phyloP scores from a whole-genome alignment of 2,888 invertebrate species.

The Ptilodon capucinus region DNA sequence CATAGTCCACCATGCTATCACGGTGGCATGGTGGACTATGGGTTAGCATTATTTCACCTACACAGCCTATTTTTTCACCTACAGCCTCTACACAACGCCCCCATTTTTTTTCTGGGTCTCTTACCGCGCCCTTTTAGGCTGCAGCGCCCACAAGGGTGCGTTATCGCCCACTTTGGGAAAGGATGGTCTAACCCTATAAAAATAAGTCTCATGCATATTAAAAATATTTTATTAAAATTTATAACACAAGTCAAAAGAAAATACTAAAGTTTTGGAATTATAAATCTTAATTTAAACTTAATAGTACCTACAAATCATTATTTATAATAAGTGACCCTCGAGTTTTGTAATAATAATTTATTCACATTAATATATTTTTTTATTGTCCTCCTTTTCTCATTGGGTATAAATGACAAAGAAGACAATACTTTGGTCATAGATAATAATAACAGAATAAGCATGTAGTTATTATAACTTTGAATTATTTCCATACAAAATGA shows the following conservation, averaged over 20 bases:
- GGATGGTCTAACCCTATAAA: background rate
- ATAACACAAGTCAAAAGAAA: constrained; percentile 34
- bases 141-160: too few relatives aligned
- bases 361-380: too few relatives aligned
- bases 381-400: background rate
- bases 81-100: too few relatives aligned
- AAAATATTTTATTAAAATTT: constrained; percentile 39
- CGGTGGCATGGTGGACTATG: too few relatives aligned
- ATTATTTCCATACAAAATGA: too few relatives aligned
- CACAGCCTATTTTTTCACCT: too few relatives aligned
- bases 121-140: too few relatives aligned
- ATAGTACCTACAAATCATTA: background rate
- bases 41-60: too few relatives aligned
- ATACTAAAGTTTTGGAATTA: constrained; percentile 3
- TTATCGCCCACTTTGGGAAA: background rate
- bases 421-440: background rate
- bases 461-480: too few relatives aligned
- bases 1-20: too few relatives aligned
- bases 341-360: background rate
- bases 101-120: too few relatives aligned
- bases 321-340: background rate
- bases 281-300: background rate
- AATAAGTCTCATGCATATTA: constrained; percentile 14
- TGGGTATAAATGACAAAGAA: background rate
- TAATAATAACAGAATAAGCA: too few relatives aligned